phyloP scores from a whole-genome alignment of 2,113 vertebrate species.

The Agapornis roseicollis region DNA sequence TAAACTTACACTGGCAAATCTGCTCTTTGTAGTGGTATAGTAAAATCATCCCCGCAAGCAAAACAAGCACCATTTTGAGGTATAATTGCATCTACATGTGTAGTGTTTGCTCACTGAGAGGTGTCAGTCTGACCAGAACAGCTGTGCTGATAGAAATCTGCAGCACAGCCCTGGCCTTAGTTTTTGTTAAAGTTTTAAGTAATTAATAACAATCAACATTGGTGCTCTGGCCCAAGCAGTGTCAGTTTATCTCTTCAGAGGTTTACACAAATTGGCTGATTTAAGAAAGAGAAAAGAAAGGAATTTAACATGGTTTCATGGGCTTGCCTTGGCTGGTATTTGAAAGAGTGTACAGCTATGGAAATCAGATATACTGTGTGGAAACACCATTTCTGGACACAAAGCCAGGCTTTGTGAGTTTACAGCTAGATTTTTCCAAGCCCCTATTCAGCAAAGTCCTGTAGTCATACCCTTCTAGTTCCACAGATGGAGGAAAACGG shows the following conservation, averaged over 20 bases:
- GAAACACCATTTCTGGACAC: constrained; percentile 67
- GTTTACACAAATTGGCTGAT: constrained; percentile 15
- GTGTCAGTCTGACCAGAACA: constrained; percentile 70
- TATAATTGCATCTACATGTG: constrained; percentile 71
- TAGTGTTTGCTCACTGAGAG: constrained; percentile 65
- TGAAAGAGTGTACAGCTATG: constrained; percentile 37
- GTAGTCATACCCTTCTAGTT: constrained; percentile 44
- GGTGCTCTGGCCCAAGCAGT: constrained; percentile 16
- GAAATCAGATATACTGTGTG: constrained; percentile 66
- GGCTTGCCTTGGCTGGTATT: constrained; percentile 59
- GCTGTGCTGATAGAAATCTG: constrained; percentile 64
- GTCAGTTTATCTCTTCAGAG: constrained; percentile 37
- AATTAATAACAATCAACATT: constrained; percentile 54
- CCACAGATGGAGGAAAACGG: constrained; percentile 54
- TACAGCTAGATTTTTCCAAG: constrained; percentile 61
- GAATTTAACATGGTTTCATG: constrained; percentile 40
- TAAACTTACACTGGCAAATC: constrained; percentile 70
- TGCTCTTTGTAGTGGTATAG: constrained; percentile 67
- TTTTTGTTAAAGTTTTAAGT: not conserved
- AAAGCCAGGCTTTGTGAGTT: constrained; percentile 69
- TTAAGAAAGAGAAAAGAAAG: constrained; percentile 45
- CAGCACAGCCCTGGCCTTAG: constrained; percentile 5
- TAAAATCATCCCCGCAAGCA: constrained; percentile 66
- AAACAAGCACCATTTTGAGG: constrained; percentile 67
- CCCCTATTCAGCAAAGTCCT: constrained; percentile 58